Conservation (phyloP, 1,140 invertebrate species). For the Drosophila bipectinata region DNA sequence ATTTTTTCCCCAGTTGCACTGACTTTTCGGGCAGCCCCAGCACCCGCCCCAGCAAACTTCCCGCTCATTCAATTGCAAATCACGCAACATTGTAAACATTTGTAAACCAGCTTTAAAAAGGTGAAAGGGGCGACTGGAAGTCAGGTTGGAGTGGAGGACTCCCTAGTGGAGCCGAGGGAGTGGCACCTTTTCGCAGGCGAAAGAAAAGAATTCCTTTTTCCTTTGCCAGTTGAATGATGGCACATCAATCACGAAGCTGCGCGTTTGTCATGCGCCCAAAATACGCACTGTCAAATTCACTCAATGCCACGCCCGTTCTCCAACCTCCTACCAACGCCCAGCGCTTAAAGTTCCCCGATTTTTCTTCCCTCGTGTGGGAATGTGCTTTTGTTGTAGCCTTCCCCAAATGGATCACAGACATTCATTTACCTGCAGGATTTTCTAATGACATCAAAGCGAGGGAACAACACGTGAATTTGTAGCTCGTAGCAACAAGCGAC, state of each 20-base stretch:
- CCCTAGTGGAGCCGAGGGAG: too few species aligned
- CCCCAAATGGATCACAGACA: conserved; percentile 61
- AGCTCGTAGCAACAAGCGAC: conserved; percentile 60
- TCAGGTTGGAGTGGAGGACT: too few species aligned
- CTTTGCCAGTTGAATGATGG: conserved; percentile 75
- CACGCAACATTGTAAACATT: conserved; percentile 82
- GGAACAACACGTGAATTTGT: conserved; percentile 62
- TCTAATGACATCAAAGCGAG: conserved; percentile 73
- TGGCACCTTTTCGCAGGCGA: conserved; percentile 5
- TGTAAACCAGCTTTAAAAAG: conserved; percentile 78
- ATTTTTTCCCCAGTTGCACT: conserved; percentile 18
- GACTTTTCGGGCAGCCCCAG: conserved; percentile 4
- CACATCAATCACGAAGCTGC: conserved; percentile 72
- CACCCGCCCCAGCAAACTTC: neutral
- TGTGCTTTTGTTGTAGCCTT: conserved; percentile 19
- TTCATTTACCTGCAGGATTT: conserved; percentile 80
- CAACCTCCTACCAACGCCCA: too few species aligned
- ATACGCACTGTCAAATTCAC: conserved; percentile 75
- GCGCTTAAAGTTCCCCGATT: conserved; percentile 68
- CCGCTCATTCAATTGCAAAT: conserved; percentile 77
- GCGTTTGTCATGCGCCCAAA: conserved; percentile 68
- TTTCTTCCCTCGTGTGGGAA: conserved; percentile 50
- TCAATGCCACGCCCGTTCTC: conserved; percentile 37
- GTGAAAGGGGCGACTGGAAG: neutral
- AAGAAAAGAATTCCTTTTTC: conserved; percentile 37